Percentiles rank a stretch among this genome's conserved stretches.
Evolutionary conservation across 2,113 vertebrate species (phyloP).

Genomic region (Poecile atricapillus): DNA sequence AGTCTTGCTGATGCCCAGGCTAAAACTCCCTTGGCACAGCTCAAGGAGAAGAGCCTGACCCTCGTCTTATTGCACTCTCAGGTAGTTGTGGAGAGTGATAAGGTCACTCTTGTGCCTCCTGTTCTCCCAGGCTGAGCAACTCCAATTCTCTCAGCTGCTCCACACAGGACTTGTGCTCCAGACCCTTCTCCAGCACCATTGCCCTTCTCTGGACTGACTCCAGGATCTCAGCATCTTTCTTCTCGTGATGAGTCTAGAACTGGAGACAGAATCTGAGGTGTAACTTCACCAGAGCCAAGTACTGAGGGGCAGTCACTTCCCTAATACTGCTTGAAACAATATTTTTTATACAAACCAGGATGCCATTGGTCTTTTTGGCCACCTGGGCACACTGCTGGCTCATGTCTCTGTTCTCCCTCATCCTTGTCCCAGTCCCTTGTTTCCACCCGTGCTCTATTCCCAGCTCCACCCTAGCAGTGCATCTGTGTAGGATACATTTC

Average conservation of each 20-base stretch:
- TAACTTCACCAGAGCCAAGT: neutral
- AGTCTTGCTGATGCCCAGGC: neutral
- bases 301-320: neutral
- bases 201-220: neutral
- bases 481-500: conserved; percentile 37
- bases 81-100: too few species aligned
- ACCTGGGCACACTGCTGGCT: neutral
- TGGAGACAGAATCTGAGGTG: neutral
- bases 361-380: neutral
- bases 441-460: conserved; percentile 29
- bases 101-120: too few species aligned
- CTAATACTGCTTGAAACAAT: neutral
- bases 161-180: neutral
- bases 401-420: neutral
- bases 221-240: neutral
- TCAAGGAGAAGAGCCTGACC: too few species aligned
- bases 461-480: conserved; percentile 4
- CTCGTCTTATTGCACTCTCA: neutral
- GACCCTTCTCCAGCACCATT: neutral
- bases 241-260: neutral
- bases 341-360: neutral
- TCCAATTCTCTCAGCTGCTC: neutral
- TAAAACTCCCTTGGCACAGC: neutral
- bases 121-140: neutral
- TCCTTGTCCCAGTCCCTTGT: neutral